Base-by-base conservation (phyloP, 2,113 vertebrate species). In the Lutjanus erythropterus region DNA sequence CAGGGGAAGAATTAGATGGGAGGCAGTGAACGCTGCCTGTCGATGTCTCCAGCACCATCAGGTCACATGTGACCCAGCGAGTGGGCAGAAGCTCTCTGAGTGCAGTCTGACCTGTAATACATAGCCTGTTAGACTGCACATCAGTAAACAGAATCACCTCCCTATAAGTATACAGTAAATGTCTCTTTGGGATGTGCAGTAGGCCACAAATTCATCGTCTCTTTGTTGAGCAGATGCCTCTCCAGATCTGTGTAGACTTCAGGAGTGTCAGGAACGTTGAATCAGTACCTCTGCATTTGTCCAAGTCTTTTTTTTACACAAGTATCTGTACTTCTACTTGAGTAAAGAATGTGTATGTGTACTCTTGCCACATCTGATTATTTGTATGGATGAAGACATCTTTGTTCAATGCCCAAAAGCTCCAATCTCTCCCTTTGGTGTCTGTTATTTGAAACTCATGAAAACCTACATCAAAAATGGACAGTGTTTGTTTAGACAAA, bases 1-100 rank as follows among this genome's bases (percentile, higher is more conserved):
- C 90, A 41, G n/a, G 84, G 88, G 91, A 67, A 46, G 66, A 68
- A 76, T 86, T 82, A 86, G 76, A 81, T 49, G 76, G 83, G 75
- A 84, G 72, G 77, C 69, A 31, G 58, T 44, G 23, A 33, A 41
- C 56, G 77, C 18, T 44, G 73, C 50, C 81, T 74, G 73, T 89
- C 50, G 10, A 62, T 75, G 74, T 80, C 76, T 86, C 49, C 60
- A 16, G 55, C 21, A 49, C 60, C 18, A 46, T 31, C 69, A 78
- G 71, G 62, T 86, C 87, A 88, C 58, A 62, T 67, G 70, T 75
- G 78, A 77, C 85, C 59, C 49, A 47, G 33, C 27, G 35, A 25
- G 47, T 35, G 49, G 49, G 76, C 77, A 80, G 75, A 70, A 37
- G 58, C 60, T 76, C 59, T 61, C 55, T 19, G 12, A 75, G 42